Conservation (phyloP, 2,113 vertebrate genomes). For the Furnarius figulus region DNA sequence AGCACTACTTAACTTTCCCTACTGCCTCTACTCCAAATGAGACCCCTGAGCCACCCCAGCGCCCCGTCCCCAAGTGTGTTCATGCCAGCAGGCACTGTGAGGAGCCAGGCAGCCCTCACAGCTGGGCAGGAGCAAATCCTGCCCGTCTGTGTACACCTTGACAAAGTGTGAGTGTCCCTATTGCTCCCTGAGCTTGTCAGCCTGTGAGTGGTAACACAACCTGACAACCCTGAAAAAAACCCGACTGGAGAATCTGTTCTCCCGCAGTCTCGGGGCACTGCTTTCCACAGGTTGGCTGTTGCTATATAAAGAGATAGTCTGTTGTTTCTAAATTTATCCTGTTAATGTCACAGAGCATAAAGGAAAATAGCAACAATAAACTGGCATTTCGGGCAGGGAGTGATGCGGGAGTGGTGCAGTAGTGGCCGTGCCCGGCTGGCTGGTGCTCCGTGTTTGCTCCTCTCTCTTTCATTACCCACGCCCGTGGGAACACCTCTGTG, state of each 20-base stretch:
- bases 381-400: neutral
- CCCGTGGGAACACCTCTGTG: neutral
- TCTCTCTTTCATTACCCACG: neutral
- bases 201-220: rapidly evolving
- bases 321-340: neutral
- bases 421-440: rapidly evolving
- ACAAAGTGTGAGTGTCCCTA: rapidly evolving
- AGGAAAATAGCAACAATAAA: neutral
- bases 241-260: neutral
- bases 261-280: neutral
- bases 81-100: rapidly evolving
- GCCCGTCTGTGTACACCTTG: rapidly evolving
- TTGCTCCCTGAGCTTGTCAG: neutral
- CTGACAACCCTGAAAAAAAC: neutral
- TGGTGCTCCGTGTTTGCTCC: neutral
- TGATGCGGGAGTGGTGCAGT: neutral
- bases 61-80: rapidly evolving
- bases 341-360: neutral
- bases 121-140: neutral
- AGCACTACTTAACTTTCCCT: neutral
- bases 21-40: rapidly evolving
- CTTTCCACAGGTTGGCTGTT: neutral
- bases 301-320: neutral
- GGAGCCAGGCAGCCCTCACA: neutral
- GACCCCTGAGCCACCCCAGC: rapidly evolving